Evolutionary conservation across 2,113 vertebrate genomes (phyloP).

Genomic region (human (Homo sapiens)): GRCh38 chr11:44165501-44166000

Average conservation of each 20-base stretch:
- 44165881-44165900: not conserved
- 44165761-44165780: not conserved
- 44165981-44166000: not conserved
- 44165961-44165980: not conserved
- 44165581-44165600: slow-evolving; percentile 32
- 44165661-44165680: not conserved
- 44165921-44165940: not conserved
- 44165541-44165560: not conserved
- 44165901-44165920: not conserved
- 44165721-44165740: not conserved
- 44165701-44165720: not conserved
- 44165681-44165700: slow-evolving; percentile 6
- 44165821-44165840: not conserved
- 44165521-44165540: slow-evolving; percentile 52
- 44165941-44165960: not conserved
- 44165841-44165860: not conserved
- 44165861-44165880: not conserved
- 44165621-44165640: not conserved
- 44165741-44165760: not conserved
- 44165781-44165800: not conserved
- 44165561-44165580: slow-evolving; percentile 26
- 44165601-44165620: not conserved
- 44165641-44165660: not conserved
- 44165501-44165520: slow-evolving; percentile 22
- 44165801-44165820: slow-evolving; percentile 2